A percentile compares a stretch with the other conserved stretches of the same genome.
phyloP scores from a whole-genome alignment of 2,113 vertebrate species.

The Poecile atricapillus region DNA sequence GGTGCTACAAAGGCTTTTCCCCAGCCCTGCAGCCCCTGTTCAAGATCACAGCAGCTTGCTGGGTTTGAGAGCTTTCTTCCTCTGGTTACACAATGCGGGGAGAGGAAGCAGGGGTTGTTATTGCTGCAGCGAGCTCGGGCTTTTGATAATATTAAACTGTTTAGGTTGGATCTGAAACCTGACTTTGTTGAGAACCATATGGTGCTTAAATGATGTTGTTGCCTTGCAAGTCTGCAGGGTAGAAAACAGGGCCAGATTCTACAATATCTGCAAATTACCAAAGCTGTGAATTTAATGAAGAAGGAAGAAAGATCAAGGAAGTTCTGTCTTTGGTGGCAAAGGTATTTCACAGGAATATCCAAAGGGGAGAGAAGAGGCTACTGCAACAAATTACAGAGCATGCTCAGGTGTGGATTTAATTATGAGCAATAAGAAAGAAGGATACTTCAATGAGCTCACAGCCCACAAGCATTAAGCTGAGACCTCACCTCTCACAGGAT shows the following conservation, averaged over 20 bases:
- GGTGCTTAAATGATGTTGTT: slow-evolving; percentile 50
- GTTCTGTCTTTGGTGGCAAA: slow-evolving; percentile 26
- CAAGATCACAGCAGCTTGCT: slow-evolving; percentile 46
- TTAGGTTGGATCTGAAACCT: slow-evolving; percentile 69
- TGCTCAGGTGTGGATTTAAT: not conserved
- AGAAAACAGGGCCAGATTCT: slow-evolving; percentile 40
- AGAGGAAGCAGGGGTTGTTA: slow-evolving; percentile 56
- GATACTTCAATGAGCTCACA: not conserved
- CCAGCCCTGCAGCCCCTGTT: slow-evolving; percentile 34
- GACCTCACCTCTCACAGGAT: not conserved
- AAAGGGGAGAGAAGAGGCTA: slow-evolving; percentile 1
- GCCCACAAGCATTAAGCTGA: not conserved
- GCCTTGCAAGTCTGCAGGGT: slow-evolving; percentile 38
- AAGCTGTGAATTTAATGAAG: slow-evolving; percentile 59
- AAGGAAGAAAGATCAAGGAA: slow-evolving; percentile 41
- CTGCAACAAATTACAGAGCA: slow-evolving; percentile 34
- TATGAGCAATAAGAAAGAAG: slow-evolving; percentile 3
- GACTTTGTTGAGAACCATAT: slow-evolving; percentile 71
- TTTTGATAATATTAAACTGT: slow-evolving; percentile 68
- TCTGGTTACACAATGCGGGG: slow-evolving; percentile 11
- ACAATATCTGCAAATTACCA: slow-evolving; percentile 45
- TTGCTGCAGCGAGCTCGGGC: slow-evolving; percentile 36
- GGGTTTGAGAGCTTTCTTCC: slow-evolving; percentile 29
- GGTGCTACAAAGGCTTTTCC: slow-evolving; percentile 43
- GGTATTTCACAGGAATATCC: not conserved